Base-by-base conservation (phyloP, 1,140 invertebrate species). In the Agrilus planipennis region DNA sequence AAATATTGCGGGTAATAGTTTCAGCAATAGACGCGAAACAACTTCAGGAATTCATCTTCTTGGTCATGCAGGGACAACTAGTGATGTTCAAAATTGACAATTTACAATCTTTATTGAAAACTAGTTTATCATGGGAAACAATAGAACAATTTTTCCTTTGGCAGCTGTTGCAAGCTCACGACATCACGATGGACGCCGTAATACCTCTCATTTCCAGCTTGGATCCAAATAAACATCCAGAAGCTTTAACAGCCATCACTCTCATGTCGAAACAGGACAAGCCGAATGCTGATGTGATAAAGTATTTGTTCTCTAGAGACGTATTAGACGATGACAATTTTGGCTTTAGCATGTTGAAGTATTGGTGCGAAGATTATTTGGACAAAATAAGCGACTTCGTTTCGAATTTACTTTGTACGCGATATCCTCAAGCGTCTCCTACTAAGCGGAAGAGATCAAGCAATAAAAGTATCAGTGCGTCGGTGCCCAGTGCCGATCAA, bases 71-170 rank as follows among this genome's bases (percentile, higher is more conserved):
- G 64, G 89, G 89, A 30, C 83, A 85, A 54, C 63, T 89, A 19
- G 75, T 77, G 48, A 83, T 89, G 75, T 76, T 87, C 31, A 83
- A 84, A 55, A 75, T 72, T 27, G 82, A 87, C 49, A 77, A 76
- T 16, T 69, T 87, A 19, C 72, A 76, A 21, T 67, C 71, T 21
- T 69, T 87, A 57, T 55, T 85, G 55, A 85, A 80, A 48, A 80
- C 83, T 9, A 95, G 86, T 57, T 67, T 96, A 36, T 75, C 77
- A 39, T 98, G 92, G 90, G 92, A 97, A 62, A 94, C 90, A 2
- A 89, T 93, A 52, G 93, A 96, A 62, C 93, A 98, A 58, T 86
- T 89, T 57, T 95, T 89, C 58, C 72, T 97, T 6, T 98, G 93
- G 93, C 89, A 95, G 65, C 69, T 98, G 21, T 75, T 95, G 25